These are phyloP conservation scores for Drosophila sordidula DNA, from an alignment of 2,888 invertebrate species.

Conservation along the genomic window DNA sequence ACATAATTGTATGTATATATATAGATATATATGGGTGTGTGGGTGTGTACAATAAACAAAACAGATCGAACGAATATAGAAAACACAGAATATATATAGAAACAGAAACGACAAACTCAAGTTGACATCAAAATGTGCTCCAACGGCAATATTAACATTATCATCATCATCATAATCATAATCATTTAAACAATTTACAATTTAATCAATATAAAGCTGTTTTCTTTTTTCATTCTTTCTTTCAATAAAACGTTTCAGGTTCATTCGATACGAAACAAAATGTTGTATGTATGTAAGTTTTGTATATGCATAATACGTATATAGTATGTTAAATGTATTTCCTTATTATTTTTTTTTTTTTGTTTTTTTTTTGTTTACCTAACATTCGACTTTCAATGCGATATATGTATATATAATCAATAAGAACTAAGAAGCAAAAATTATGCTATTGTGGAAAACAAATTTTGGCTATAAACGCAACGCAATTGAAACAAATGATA, in stretches of 20 bases:
- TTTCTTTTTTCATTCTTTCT: constrained; percentile 13
- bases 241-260: constrained; percentile 27
- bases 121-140: constrained; percentile 45
- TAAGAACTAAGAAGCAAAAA: constrained; percentile 70
- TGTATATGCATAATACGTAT: constrained; percentile 51
- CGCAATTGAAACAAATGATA: constrained; percentile 66
- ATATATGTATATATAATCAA: constrained; percentile 29
- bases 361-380: constrained; percentile 11
- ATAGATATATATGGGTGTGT: not conserved
- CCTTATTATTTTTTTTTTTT: not conserved
- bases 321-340: constrained; percentile 25
- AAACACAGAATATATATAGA: constrained; percentile 42
- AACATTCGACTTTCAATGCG: constrained; percentile 38
- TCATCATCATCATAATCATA: constrained; percentile 40
- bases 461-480: constrained; percentile 78
- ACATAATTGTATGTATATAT: constrained; percentile 2
- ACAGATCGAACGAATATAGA: constrained; percentile 32
- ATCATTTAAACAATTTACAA: constrained; percentile 61
- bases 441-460: constrained; percentile 77
- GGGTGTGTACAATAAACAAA: constrained; percentile 55
- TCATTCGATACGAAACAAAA: constrained; percentile 42
- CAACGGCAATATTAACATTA: constrained; percentile 55
- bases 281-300: constrained; percentile 29
- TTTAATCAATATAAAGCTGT: constrained; percentile 74
- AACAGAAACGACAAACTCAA: constrained; percentile 59